Conservation (phyloP, 92 coral and sea anemone genomes). For the Zoanthus gigantus region DNA sequence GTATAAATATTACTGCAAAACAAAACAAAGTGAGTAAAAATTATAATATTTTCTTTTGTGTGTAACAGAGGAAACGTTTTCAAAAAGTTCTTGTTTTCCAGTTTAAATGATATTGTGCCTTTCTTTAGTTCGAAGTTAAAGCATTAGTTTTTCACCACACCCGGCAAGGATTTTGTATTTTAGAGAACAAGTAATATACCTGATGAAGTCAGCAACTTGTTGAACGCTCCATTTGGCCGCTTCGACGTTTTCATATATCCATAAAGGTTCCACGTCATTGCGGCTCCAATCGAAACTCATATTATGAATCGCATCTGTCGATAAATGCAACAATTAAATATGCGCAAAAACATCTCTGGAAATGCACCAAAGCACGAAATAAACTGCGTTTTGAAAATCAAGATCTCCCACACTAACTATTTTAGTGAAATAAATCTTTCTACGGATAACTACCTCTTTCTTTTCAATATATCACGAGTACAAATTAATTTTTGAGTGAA, state of each 20-base stretch:
- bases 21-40: no score
- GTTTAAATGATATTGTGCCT: no score
- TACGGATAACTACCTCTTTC: not conserved
- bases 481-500: not conserved
- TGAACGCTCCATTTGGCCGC: conserved; percentile 93
- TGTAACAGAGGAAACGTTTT: no score
- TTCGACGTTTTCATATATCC: conserved; percentile 96
- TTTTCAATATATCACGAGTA: not conserved
- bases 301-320: conserved; percentile 74
- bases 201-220: conserved; percentile 87
- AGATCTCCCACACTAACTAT: not conserved
- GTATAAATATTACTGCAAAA: no score
- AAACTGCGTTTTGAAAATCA: not conserved
- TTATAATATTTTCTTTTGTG: no score
- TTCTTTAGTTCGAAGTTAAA: no score
- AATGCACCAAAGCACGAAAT: not conserved
- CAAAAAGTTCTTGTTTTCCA: no score
- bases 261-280: conserved; percentile 88
- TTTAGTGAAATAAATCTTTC: not conserved
- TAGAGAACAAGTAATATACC: conserved; percentile 28
- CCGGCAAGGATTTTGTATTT: no score
- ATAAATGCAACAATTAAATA: not conserved
- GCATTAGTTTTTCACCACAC: no score
- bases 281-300: conserved; percentile 87
- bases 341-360: not conserved